Percentiles rank a stretch among this genome's conserved stretches.
Conservation (phyloP, 2,797 vertebrate species). For the Apodemus agrarius region DNA sequence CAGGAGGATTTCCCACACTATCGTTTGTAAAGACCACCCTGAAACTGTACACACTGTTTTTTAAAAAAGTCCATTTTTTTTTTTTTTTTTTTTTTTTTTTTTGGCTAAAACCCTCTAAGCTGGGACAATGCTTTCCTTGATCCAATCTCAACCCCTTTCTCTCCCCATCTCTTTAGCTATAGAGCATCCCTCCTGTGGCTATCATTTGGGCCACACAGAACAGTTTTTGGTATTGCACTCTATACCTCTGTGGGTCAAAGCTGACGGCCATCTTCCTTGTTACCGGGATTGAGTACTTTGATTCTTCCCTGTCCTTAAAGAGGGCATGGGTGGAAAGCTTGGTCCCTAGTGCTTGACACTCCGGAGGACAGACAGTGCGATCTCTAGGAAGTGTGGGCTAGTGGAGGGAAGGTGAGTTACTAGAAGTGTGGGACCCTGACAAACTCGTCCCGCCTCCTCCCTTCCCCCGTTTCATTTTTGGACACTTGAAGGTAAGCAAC, state of each 20-base stretch:
- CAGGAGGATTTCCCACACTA: not conserved
- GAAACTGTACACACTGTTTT: fast-evolving
- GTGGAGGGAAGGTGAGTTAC: not conserved
- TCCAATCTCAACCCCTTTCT: not conserved
- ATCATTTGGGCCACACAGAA: not conserved
- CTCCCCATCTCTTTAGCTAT: not conserved
- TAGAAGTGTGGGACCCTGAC: not conserved
- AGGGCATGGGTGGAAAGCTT: not conserved
- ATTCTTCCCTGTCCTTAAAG: not conserved
- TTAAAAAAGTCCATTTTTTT: not conserved
- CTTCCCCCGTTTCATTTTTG: not conserved
- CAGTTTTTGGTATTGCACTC: not conserved
- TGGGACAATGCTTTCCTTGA: not conserved
- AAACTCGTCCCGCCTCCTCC: not conserved
- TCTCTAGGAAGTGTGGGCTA: not conserved
- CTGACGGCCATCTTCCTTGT: not conserved
- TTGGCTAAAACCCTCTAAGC: not conserved
- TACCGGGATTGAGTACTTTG: not conserved
- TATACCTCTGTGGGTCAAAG: not conserved
- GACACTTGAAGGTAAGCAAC: not conserved
- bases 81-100: too few species aligned
- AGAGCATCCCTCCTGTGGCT: not conserved
- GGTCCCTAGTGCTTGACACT: not conserved
- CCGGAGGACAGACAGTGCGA: not conserved
- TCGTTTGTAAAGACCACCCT: not conserved